phyloP scores from a whole-genome alignment of 2,113 vertebrate genomes.

The Hemicordylus capensis region DNA sequence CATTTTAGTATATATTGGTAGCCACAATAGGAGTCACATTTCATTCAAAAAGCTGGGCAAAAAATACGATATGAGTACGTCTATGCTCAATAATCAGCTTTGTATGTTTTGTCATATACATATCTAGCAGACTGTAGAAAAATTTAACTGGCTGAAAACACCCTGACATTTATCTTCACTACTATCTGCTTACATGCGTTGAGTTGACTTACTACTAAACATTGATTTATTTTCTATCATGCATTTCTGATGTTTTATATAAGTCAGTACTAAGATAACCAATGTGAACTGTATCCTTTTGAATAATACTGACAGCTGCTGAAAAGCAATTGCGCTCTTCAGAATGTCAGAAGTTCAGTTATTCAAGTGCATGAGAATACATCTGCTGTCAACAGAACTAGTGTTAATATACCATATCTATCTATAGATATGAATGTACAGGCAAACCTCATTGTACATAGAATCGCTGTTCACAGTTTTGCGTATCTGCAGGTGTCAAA shows the following conservation, averaged over 20 bases:
- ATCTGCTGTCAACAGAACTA: background rate
- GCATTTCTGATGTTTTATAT: background rate
- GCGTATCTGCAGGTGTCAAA: too few relatives aligned
- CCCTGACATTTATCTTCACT: background rate
- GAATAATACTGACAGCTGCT: background rate
- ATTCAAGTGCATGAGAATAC: background rate
- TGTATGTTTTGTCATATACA: background rate
- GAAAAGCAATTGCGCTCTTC: background rate
- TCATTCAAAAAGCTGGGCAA: background rate
- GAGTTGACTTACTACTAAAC: background rate
- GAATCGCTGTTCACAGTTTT: too few relatives aligned
- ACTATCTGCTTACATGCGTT: background rate
- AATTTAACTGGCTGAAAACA: background rate
- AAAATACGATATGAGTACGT: background rate
- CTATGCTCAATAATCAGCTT: background rate
- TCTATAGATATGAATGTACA: too few relatives aligned
- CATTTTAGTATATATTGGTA: background rate
- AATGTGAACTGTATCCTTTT: background rate
- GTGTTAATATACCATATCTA: background rate
- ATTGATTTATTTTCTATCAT: background rate
- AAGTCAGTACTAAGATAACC: background rate
- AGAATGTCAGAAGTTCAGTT: background rate
- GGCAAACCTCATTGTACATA: too few relatives aligned
- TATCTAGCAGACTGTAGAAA: background rate
- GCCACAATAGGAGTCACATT: background rate